phyloP scores from a whole-genome alignment of 2,888 invertebrate genomes.

The Pachydiplax longipennis region DNA sequence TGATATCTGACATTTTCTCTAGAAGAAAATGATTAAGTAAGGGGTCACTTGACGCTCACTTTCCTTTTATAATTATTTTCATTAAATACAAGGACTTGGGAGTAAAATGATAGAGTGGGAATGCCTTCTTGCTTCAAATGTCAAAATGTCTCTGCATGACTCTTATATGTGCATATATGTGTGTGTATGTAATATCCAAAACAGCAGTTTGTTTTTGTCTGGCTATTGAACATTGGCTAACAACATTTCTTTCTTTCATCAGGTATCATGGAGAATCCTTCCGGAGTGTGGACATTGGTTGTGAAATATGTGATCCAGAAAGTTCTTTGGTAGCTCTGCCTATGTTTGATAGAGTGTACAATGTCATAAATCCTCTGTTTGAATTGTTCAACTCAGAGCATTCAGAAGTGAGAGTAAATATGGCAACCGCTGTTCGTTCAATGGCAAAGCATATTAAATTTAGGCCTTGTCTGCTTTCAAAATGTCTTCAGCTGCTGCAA shows the following conservation, averaged over 20 bases:
- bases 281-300: neutral
- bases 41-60: too few relatives aligned
- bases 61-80: too few relatives aligned
- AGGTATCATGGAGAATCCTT: neutral
- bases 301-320: neutral
- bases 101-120: too few relatives aligned
- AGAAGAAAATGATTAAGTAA: too few relatives aligned
- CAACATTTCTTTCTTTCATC: neutral
- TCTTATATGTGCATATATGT: too few relatives aligned
- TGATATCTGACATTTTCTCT: too few relatives aligned
- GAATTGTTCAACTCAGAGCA: neutral
- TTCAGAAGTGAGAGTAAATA: constrained; percentile 55
- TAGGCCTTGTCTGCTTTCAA: constrained; percentile 55
- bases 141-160: too few relatives aligned
- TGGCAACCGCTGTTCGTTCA: constrained; percentile 58
- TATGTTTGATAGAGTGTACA: neutral
- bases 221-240: too few relatives aligned
- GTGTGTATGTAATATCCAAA: too few relatives aligned
- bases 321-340: neutral
- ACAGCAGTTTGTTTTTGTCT: too few relatives aligned
- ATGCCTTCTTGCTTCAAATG: too few relatives aligned
- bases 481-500: constrained; percentile 59
- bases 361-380: neutral
- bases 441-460: constrained; percentile 60
- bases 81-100: too few relatives aligned